Base-by-base conservation (phyloP, 2,888 invertebrate species). In the Octodonta nipae region DNA sequence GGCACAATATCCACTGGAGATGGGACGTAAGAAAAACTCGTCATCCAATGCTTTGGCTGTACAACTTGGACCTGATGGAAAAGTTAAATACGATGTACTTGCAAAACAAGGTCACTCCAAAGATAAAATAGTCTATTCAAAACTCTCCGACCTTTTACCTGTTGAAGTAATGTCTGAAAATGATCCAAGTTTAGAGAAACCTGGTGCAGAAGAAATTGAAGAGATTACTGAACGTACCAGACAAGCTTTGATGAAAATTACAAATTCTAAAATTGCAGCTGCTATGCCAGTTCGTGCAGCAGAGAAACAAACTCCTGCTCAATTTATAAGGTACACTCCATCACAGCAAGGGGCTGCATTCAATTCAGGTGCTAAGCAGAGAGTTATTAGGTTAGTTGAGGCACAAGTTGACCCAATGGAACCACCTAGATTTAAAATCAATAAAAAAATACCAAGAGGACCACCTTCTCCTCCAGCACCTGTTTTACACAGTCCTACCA, bases 401-500 rank as follows among this genome's bases (percentile, higher is more conserved):
- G 83, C 83, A 1, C 89, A 91, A 58, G 75, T 81, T 40, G 98
- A 98, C 68, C 98, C 98, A 0, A 88, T 99, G 83, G 96, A 96
- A 64, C 98, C 98, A 0, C 96, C 98, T 0, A 84, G 88, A 52
- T 98, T 95, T 65, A 85, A 87, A 56, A 95, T 96, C 35, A 99
- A 96, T 64, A 92, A 93, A 60, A 98, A 99, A 67, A 95, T 99
- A 47, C 98, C 98, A 0, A 72, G 95, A 45, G 95, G 95, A 0
- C 96, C 98, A 1, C 96, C 98, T 0, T 96, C 95, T 0, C 98
- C 98, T 0, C 98, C 98, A 11, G 95, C 98, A 5, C 96, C 98
- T 1, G 95, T 98, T 7, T 73, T 99, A 63, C 98, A 98, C 65
- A 96, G 95, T 0, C 98, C 98, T 0, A 93, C 96, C 0, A 71